phyloP scores from a whole-genome alignment of 2,113 vertebrate genomes.

The Poecile atricapillus region DNA sequence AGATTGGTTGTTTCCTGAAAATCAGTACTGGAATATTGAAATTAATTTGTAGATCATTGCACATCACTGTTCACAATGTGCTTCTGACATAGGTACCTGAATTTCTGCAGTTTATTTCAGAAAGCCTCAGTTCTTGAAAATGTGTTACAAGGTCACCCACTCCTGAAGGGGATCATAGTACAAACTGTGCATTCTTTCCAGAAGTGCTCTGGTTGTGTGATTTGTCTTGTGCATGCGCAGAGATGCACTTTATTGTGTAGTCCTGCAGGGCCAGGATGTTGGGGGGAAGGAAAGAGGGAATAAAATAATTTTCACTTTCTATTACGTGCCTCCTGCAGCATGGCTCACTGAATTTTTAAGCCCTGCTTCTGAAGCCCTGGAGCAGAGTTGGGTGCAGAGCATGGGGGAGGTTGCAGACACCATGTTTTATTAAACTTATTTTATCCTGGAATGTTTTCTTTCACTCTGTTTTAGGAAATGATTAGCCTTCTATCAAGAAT shows the following conservation, averaged over 20 bases:
- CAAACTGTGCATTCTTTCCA: neutral
- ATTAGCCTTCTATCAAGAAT: neutral
- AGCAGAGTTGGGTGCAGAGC: neutral
- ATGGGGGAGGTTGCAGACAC: neutral
- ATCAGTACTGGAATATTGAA: neutral
- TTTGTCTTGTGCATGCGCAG: neutral
- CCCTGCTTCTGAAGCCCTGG: neutral
- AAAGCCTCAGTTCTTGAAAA: neutral
- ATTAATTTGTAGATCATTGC: neutral
- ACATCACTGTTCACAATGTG: neutral
- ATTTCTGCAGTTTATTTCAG: neutral
- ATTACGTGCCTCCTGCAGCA: neutral
- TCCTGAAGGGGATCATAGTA: neutral
- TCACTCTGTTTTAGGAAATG: neutral
- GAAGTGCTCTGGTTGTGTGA: neutral
- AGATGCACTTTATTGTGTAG: rapidly evolving
- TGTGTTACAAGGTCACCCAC: neutral
- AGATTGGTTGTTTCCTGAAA: neutral
- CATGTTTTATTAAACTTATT: neutral
- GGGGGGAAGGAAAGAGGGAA: rapidly evolving
- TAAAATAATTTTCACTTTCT: neutral
- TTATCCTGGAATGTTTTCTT: neutral
- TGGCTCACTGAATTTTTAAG: neutral
- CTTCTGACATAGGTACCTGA: neutral
- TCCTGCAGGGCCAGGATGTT: neutral